Conservation (phyloP, 2,888 invertebrate genomes). For the Pyrrhosoma nymphula region DNA sequence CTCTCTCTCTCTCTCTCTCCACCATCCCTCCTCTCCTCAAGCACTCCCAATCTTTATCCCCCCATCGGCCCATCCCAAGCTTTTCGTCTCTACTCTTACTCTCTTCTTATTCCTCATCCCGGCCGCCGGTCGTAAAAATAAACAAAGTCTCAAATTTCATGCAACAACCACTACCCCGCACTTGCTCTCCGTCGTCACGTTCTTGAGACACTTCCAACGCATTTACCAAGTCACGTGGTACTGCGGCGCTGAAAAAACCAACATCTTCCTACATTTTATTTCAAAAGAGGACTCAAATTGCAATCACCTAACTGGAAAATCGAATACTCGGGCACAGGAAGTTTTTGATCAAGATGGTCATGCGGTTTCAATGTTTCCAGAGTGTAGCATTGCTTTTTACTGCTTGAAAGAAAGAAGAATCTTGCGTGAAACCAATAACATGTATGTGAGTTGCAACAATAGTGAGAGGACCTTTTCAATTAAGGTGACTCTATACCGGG, state of each 20-base stretch:
- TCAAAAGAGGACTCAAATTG: not conserved
- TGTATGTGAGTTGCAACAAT: no score
- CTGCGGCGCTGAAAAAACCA: not conserved
- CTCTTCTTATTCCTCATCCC: not conserved
- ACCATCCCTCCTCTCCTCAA: not conserved
- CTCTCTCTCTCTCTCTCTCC: not conserved
- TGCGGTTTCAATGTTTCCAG: not conserved
- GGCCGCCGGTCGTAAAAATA: constrained; percentile 13
- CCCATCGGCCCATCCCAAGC: not conserved
- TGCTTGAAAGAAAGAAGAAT: no score
- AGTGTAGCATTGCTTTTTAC: no score
- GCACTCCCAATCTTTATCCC: not conserved
- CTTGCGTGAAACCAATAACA: no score
- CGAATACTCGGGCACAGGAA: not conserved
- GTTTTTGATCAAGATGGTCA: not conserved
- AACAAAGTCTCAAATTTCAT: constrained; percentile 3
- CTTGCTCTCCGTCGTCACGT: constrained; percentile 4
- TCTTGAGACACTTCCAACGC: not conserved
- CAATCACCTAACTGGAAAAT: not conserved
- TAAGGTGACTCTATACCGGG: no score
- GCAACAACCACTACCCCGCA: not conserved
- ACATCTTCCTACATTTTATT: not conserved
- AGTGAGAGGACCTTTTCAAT: no score
- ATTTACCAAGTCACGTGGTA: not conserved
- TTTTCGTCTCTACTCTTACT: not conserved